Base-by-base conservation (phyloP, 2,888 invertebrate species). In the Dromius quadrimaculatus region DNA sequence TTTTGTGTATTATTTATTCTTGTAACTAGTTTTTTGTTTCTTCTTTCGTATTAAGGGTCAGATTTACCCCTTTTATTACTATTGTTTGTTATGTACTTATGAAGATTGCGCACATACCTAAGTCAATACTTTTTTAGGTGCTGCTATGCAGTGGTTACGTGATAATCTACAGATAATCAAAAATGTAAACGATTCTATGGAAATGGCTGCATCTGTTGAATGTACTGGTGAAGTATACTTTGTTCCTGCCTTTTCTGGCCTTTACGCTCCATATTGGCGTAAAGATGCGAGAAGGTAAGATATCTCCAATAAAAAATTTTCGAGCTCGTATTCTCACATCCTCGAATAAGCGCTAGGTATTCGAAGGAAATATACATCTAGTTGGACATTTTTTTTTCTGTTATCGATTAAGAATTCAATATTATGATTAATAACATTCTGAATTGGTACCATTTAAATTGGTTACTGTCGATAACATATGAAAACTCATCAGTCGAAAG, bases 261-360 rank as follows among this genome's bases (percentile, higher is more conserved):
- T 98, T 3, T 97, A 95, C 82, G 95, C 98, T 70, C 98, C 98
- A 0, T 92, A 97, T 82, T 98, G 98, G 98, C 90, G 93, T 75
- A 91, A 94, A 54, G 66, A 66, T 66, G 79, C 80, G 4, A 75
- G 81, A 76, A 81, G 81, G 81, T 82, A 76, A 36, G 13, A 41
- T 65, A 54, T 63, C 4, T 45, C 15, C 8, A 50, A n/a, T n/a
- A n/a, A n/a, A n/a, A n/a, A n/a, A n/a, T n/a, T n/a, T n/a, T n/a
- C n/a, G n/a, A n/a, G n/a, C n/a, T n/a, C n/a, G n/a, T n/a, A n/a
- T n/a, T n/a, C n/a, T n/a, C n/a, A n/a, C n/a, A n/a, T n/a, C n/a
- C n/a, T n/a, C n/a, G n/a, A n/a, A n/a, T n/a, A n/a, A n/a, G n/a
- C n/a, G n/a, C n/a, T n/a, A n/a, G n/a, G n/a, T n/a, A n/a, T n/a